Conservation (phyloP, 2,113 vertebrate genomes). For the Melospiza georgiana region DNA sequence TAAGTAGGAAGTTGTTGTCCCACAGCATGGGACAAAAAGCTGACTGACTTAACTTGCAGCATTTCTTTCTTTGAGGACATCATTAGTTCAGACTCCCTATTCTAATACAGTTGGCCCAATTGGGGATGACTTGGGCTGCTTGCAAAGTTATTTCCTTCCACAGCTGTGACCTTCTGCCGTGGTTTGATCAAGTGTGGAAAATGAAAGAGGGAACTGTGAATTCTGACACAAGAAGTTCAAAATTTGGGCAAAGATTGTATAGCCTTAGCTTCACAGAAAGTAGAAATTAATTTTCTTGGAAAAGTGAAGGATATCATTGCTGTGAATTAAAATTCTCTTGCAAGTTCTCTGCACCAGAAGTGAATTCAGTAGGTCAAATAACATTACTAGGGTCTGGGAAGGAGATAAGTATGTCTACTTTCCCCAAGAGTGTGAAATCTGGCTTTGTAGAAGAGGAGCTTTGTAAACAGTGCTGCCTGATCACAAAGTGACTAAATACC, state of each 20-base stretch:
- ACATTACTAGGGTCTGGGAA: neutral
- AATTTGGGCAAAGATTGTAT: neutral
- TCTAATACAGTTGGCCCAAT: neutral
- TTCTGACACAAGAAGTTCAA: neutral
- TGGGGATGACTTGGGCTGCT: neutral
- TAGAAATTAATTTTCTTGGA: neutral
- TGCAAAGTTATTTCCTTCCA: neutral
- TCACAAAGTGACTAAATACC: neutral
- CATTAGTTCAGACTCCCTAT: neutral
- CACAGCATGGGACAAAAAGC: neutral
- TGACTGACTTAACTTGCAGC: neutral
- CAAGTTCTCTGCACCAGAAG: neutral
- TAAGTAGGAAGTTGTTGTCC: neutral
- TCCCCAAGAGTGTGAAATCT: neutral
- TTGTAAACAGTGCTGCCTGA: neutral
- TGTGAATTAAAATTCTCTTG: neutral
- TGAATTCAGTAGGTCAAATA: neutral
- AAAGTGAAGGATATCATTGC: neutral
- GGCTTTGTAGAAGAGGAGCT: neutral
- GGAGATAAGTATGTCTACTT: neutral
- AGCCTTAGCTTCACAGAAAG: neutral
- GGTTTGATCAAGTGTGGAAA: neutral
- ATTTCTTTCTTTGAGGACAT: neutral
- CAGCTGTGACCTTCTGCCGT: neutral
- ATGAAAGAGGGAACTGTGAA: neutral